Conservation (phyloP, 2,888 invertebrate genomes). For the Oegoconia quadripuncta region DNA sequence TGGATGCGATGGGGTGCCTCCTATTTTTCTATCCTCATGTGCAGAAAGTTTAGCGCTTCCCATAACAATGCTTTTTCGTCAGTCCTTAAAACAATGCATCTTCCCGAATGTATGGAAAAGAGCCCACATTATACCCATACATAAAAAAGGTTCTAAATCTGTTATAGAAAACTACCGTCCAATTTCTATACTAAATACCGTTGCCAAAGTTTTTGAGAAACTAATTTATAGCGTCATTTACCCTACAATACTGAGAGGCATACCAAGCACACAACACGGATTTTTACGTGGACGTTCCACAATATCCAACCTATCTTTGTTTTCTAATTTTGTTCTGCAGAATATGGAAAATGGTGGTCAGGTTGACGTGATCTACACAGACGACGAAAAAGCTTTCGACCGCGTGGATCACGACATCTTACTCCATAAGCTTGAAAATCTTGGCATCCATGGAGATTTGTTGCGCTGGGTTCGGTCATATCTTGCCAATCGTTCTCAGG, state of each 20-base stretch:
- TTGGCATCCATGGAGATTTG: conserved; percentile 6
- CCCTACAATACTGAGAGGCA: background rate
- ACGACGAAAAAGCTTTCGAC: no score
- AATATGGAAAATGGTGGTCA: conserved; percentile 7
- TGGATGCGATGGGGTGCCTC: background rate
- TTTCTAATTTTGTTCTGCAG: conserved; percentile 1
- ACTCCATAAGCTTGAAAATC: background rate
- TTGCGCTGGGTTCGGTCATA: conserved; percentile 10
- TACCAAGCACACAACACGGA: conserved; percentile 11
- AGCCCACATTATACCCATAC: conserved; percentile 10
- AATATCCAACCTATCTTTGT: conserved; percentile 3
- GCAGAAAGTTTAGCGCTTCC: background rate
- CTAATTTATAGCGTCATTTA: conserved; percentile 1
- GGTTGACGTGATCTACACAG: conserved; percentile 12
- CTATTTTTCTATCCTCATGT: background rate
- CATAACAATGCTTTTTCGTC: background rate
- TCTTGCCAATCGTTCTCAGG: conserved; percentile 8
- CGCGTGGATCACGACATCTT: conserved; percentile 4
- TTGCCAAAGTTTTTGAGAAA: conserved; percentile 12
- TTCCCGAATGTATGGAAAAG: conserved; percentile 12
- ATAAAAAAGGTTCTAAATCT: conserved; percentile 9
- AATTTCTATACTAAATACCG: conserved; percentile 8
- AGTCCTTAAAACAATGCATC: background rate
- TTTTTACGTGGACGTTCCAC: conserved; percentile 7
- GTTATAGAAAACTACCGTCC: conserved; percentile 12